Evolutionary conservation across 92 coral and sea anemone genomes (phyloP).

Genomic region (Palythoa heliodiscus): DNA sequence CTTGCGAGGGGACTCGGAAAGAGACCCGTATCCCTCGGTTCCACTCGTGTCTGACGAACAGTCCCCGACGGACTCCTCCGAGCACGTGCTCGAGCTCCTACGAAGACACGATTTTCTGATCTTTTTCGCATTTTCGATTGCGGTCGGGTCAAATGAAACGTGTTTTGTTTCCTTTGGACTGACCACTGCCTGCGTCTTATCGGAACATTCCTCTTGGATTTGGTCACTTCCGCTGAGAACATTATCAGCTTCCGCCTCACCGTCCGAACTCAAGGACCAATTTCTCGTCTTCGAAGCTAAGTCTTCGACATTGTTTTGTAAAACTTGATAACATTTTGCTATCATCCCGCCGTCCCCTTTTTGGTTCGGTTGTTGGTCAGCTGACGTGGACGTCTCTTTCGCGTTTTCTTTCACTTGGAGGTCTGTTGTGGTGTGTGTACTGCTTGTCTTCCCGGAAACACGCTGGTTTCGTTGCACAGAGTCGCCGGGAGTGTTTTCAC

Average conservation of each 20-base stretch:
- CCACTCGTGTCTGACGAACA: slow-evolving; percentile 64
- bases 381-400: not conserved
- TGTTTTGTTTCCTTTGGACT: slow-evolving; percentile 38
- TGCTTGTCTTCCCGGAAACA: not conserved
- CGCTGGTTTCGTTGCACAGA: not conserved
- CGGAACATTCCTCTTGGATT: not conserved
- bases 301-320: slow-evolving; percentile 22
- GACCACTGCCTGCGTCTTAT: not conserved
- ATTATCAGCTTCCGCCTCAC: slow-evolving; percentile 23
- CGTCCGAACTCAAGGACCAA: slow-evolving; percentile 41
- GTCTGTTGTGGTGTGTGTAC: not conserved
- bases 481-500: not conserved
- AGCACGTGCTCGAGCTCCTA: slow-evolving; percentile 78
- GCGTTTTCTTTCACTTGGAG: not conserved
- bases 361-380: not conserved
- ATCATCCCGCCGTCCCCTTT: slow-evolving; percentile 29
- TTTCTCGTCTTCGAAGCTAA: slow-evolving; percentile 40
- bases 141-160: slow-evolving; percentile 31
- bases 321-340: slow-evolving; percentile 35
- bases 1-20: slow-evolving; percentile 82
- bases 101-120: slow-evolving; percentile 74
- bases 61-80: slow-evolving; percentile 81
- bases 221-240: not conserved
- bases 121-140: slow-evolving; percentile 51
- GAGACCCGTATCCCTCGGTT: slow-evolving; percentile 33